Conservation (phyloP, 2,888 invertebrate genomes). For the Exephanes ischioxanthus region DNA sequence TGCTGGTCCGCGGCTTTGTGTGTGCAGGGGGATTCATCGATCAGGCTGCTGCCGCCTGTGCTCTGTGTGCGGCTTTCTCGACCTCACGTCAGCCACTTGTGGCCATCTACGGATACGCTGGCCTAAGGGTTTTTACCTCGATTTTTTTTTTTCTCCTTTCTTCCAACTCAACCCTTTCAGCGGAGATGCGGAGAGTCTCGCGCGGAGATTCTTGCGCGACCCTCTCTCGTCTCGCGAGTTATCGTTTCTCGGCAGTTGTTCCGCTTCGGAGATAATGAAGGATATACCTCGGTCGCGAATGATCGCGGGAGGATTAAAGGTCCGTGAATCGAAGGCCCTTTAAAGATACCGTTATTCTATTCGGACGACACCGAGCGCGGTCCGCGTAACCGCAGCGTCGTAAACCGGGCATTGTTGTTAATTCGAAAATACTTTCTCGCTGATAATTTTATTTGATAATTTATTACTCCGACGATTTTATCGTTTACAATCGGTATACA, state of each 20-base stretch:
- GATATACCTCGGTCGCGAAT: slow-evolving; percentile 4
- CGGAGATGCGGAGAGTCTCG: not conserved
- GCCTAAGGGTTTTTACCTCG: slow-evolving; percentile 37
- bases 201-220: not conserved
- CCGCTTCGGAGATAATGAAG: not conserved
- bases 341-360: slow-evolving; percentile 55
- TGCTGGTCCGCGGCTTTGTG: slow-evolving; percentile 53
- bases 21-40: slow-evolving; percentile 78
- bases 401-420: not conserved
- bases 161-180: not conserved
- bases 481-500: too few species aligned
- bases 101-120: slow-evolving; percentile 78
- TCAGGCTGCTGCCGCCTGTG: slow-evolving; percentile 69
- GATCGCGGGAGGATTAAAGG: slow-evolving; percentile 42
- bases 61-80: slow-evolving; percentile 50
- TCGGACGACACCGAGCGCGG: slow-evolving; percentile 23
- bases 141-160: slow-evolving; percentile 28
- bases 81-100: slow-evolving; percentile 82
- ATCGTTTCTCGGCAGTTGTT: not conserved
- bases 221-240: not conserved
- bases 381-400: slow-evolving; percentile 24
- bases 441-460: not conserved
- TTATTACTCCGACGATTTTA: too few species aligned
- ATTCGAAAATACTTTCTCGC: not conserved
- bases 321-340: slow-evolving; percentile 46